Evolutionary conservation across 2,888 invertebrate genomes (phyloP).

Genomic region (Eilema depressum): DNA sequence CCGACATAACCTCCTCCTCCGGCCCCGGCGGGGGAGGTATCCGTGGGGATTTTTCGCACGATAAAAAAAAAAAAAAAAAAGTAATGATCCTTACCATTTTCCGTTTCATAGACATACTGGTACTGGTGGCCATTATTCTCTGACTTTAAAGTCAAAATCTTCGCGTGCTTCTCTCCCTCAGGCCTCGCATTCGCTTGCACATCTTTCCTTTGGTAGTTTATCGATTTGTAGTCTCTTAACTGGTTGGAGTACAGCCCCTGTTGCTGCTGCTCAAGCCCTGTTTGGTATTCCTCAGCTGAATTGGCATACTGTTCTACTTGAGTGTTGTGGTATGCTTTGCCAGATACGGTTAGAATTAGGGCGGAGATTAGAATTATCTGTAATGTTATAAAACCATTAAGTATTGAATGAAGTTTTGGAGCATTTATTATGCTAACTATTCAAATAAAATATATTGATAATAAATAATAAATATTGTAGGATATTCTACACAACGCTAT

Average conservation of each 20-base stretch:
- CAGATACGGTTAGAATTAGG: constrained; percentile 67
- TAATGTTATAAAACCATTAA: constrained; percentile 36
- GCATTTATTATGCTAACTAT: too few species aligned
- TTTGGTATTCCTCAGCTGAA: constrained; percentile 68
- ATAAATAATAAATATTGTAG: too few species aligned
- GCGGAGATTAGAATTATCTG: constrained; percentile 67
- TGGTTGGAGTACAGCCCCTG: constrained; percentile 61
- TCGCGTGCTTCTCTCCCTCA: constrained; percentile 64
- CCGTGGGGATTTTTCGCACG: too few species aligned
- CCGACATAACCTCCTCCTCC: too few species aligned
- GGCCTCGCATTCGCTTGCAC: constrained; percentile 33
- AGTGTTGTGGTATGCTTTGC: constrained; percentile 60
- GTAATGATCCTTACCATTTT: constrained; percentile 80
- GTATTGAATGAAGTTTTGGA: too few species aligned
- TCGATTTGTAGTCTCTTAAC: constrained; percentile 50
- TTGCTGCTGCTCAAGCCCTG: constrained; percentile 65
- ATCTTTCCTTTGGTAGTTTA: background rate
- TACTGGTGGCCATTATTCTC: constrained; percentile 73
- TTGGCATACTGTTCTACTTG: constrained; percentile 57
- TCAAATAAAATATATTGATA: too few species aligned
- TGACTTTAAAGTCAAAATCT: constrained; percentile 64
- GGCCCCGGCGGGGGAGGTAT: too few species aligned
- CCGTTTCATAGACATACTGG: constrained; percentile 87
- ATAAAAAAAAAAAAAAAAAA: background rate
- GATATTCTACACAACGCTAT: too few species aligned